phyloP scores from a whole-genome alignment of 2,797 vertebrate genomes.

The Danio albolineatus region DNA sequence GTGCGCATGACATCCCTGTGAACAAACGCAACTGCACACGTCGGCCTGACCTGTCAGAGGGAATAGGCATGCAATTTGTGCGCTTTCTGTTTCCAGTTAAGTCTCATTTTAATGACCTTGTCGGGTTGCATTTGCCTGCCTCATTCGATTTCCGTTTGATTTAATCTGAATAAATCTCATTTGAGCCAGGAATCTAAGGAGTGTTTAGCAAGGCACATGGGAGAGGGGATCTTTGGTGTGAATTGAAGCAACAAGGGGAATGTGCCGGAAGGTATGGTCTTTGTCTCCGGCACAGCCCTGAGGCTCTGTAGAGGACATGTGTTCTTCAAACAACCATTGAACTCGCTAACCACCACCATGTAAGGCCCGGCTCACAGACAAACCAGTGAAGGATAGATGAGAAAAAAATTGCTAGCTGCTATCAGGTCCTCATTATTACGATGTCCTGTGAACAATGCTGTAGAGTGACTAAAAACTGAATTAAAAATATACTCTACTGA shows the following conservation, averaged over 20 bases:
- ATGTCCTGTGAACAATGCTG: conserved; percentile 1
- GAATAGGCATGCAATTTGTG: conserved; percentile 12
- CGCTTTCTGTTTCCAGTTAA: conserved; percentile 14
- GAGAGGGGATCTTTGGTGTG: conserved; percentile 34
- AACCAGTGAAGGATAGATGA: not conserved
- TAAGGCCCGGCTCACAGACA: not conserved
- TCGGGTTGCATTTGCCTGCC: conserved; percentile 12
- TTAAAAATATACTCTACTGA: too few species aligned
- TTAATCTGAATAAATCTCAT: conserved; percentile 47
- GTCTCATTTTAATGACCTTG: conserved; percentile 37
- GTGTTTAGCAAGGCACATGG: conserved; percentile 21
- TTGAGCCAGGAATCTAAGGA: conserved; percentile 22
- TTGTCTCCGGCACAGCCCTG: conserved; percentile 32
- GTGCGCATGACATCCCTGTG: conserved; percentile 35
- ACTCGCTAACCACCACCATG: not conserved
- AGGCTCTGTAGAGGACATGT: conserved; percentile 30
- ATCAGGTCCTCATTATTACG: conserved; percentile 12
- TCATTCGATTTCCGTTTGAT: conserved; percentile 49
- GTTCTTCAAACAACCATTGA: conserved; percentile 31
- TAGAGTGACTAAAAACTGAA: not conserved
- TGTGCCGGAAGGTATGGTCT: conserved; percentile 28
- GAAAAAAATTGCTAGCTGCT: not conserved
- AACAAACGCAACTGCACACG: too few species aligned
- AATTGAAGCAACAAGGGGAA: conserved; percentile 39
- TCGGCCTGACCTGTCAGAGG: conserved; percentile 17